Conservation (phyloP, 2,797 vertebrate species). For the Miichthys miiuy region DNA sequence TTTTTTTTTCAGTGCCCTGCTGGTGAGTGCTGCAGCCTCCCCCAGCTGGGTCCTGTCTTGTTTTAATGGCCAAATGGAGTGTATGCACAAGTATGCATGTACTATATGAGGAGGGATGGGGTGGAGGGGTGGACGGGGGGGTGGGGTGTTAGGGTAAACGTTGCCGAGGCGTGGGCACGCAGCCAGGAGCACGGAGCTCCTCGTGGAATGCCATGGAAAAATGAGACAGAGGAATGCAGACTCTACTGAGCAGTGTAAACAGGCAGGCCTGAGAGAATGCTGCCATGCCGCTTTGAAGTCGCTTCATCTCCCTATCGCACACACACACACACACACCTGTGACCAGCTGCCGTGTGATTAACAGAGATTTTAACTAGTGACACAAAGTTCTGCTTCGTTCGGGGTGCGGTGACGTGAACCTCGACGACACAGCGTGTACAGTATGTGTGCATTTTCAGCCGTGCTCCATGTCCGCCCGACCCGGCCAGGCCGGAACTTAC, state of each 20-base stretch:
- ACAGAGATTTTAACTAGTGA: constrained; percentile 42
- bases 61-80: constrained; percentile 59
- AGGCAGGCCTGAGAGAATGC: constrained; percentile 81
- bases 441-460: constrained; percentile 23
- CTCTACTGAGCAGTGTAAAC: constrained; percentile 87
- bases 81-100: constrained; percentile 53
- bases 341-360: constrained; percentile 52
- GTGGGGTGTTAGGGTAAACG: constrained; percentile 46
- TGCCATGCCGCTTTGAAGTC: constrained; percentile 84
- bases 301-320: constrained; percentile 67
- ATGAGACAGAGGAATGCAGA: constrained; percentile 88
- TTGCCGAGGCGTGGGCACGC: constrained; percentile 69
- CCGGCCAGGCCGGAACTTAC: constrained; percentile 34
- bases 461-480: constrained; percentile 22
- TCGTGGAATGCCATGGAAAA: constrained; percentile 86
- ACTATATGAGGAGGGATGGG: constrained; percentile 38
- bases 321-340: constrained; percentile 6
- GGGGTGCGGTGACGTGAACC: background rate
- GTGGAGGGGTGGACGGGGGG: background rate
- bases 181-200: constrained; percentile 80
- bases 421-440: constrained; percentile 30
- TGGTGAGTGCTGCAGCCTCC: constrained; percentile 25
- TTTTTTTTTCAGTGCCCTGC: constrained; percentile 19
- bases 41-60: constrained; percentile 53
- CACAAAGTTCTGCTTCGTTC: constrained; percentile 19